These are phyloP conservation scores for Orthosia gothica DNA, from an alignment of 2,888 invertebrate species.

Conservation along the genomic window DNA sequence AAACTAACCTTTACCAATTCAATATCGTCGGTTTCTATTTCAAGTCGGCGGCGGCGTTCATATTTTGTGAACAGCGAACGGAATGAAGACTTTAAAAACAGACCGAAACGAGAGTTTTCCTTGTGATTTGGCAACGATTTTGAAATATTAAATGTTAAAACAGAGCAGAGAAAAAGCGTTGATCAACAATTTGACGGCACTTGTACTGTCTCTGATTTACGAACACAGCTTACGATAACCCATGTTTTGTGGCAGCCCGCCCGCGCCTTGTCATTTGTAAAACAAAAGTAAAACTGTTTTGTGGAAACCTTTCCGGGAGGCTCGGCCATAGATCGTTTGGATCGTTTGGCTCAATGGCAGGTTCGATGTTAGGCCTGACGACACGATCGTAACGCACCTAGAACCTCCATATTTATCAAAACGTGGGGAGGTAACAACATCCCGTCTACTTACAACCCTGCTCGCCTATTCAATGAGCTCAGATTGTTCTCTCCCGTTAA, in stretches of 20 bases:
- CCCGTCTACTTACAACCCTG: constrained; percentile 22
- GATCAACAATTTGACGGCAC: no score
- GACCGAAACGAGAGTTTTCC: no score
- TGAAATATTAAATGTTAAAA: no score
- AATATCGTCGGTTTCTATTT: constrained; percentile 9
- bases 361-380: constrained; percentile 50
- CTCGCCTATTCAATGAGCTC: constrained; percentile 38
- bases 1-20: constrained; percentile 3
- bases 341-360: constrained; percentile 48
- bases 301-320: constrained; percentile 39
- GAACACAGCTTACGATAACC: no score
- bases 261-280: constrained; percentile 46
- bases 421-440: constrained; percentile 29
- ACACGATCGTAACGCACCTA: constrained; percentile 2
- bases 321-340: constrained; percentile 45
- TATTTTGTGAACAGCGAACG: constrained; percentile 23
- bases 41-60: neutral
- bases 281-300: constrained; percentile 48
- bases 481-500: constrained; percentile 20
- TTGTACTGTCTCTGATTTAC: no score
- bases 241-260: no score
- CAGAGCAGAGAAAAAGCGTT: no score
- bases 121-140: no score
- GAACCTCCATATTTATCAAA: constrained; percentile 54
- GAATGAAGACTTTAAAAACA: neutral